Base-by-base conservation (phyloP, 2,113 vertebrate species). In the Etia nguti region DNA sequence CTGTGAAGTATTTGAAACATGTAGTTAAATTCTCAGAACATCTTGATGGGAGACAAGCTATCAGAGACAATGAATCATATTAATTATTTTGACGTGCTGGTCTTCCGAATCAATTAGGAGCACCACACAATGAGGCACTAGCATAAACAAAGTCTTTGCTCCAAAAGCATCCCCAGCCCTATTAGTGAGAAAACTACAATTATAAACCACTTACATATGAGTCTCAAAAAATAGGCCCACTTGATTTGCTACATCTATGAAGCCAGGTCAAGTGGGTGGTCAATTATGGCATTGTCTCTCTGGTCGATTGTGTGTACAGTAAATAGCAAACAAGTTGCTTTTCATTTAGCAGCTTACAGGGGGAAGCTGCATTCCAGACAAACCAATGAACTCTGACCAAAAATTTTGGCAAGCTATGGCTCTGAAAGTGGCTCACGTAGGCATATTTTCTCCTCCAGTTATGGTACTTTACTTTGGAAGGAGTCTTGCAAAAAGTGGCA, bases 101-200 rank as follows among this genome's bases (percentile, higher is more conserved):
- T 93, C 93, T 90, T 92, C 92, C 52, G 6, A 93, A 95, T 95
- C 84, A 95, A 95, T 95, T 93, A 94, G 89, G 88, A 93, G 77
- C 80, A 81, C 82, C 85, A 87, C 81, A 92, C 85, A 95, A 94
- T 87, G 82, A 91, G 62, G 81, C 86, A 85, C 59, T 52, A 77
- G 83, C 73, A 86, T 90, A 89, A 94, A 95, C 92, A 94, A 92
- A 89, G 60, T 81, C 68, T 93, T 92, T 89, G 91, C 85, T 46
- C 31, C 50, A 86, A 82, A 89, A 95, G 90, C 90, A 92, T 91
- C 80, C 82, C 56, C 68, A 41, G 86, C 87, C 90, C 87, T 89
- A 94, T 95, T 95, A 95, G 85, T 80, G 70, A 84, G 87, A 89
- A 93, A 86, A 86, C 73, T 83, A 83, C 85, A 93, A 93, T 92